phyloP scores from a whole-genome alignment of 1,140 invertebrate genomes.

The Bombus haemorrhoidalis region DNA sequence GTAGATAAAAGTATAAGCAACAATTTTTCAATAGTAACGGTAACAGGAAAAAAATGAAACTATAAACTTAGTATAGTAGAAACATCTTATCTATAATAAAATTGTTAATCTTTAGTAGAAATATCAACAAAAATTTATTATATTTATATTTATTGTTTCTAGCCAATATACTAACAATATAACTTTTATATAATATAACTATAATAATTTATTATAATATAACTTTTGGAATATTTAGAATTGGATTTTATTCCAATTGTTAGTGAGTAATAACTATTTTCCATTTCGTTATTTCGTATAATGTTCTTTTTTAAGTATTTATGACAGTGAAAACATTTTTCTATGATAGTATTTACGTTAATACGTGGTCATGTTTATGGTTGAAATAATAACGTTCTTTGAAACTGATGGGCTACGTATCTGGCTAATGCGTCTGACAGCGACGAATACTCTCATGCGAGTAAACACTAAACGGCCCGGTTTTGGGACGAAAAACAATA shows the following conservation, averaged over 20 bases:
- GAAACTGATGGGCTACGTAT: background rate
- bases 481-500: constrained; percentile 4
- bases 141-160: background rate
- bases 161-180: background rate
- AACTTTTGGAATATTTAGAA: too few relatives aligned
- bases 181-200: too few relatives aligned
- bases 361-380: background rate
- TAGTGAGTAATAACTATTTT: background rate
- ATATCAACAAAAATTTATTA: too few relatives aligned
- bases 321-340: background rate
- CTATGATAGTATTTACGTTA: background rate
- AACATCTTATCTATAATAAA: background rate
- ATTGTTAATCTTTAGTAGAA: background rate
- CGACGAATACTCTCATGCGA: background rate
- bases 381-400: constrained; percentile 22
- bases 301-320: background rate
- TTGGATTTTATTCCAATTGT: background rate
- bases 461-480: background rate
- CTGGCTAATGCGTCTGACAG: constrained; percentile 13
- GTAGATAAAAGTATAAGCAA: too few relatives aligned
- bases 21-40: too few relatives aligned
- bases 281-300: background rate
- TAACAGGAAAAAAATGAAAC: too few relatives aligned
- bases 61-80: too few relatives aligned
- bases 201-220: background rate